Conservation (phyloP, 2,888 invertebrate genomes). For the Incurvaria masculella region DNA sequence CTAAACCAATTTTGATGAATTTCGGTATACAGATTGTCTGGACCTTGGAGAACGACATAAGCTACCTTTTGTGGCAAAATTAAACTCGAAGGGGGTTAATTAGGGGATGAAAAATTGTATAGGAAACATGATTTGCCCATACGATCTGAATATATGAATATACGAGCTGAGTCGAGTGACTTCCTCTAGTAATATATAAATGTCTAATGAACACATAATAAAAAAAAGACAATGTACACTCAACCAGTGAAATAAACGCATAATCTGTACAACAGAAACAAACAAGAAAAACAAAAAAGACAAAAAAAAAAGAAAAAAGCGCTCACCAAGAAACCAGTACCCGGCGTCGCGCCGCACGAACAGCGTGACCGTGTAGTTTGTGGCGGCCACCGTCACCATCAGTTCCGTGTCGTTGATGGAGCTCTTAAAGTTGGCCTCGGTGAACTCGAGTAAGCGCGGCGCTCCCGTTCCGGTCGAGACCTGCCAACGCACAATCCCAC, state of each 20-base stretch:
- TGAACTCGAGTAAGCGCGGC: slow-evolving; percentile 5
- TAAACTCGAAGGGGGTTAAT: too few relatives aligned
- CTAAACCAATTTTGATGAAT: too few relatives aligned
- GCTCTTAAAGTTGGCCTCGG: slow-evolving; percentile 8
- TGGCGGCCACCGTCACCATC: slow-evolving; percentile 26
- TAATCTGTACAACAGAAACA: too few relatives aligned
- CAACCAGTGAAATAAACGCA: slow-evolving; percentile 1
- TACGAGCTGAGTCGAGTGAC: neutral
- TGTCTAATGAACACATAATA: neutral
- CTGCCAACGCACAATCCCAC: too few relatives aligned
- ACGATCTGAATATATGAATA: neutral
- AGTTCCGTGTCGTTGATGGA: slow-evolving; percentile 18
- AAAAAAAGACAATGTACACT: neutral
- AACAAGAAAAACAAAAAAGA: too few relatives aligned
- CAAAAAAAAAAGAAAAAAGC: slow-evolving; percentile 2
- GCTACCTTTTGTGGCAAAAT: too few relatives aligned
- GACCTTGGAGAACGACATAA: too few relatives aligned
- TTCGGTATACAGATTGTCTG: too few relatives aligned
- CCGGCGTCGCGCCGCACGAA: slow-evolving; percentile 28
- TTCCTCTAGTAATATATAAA: neutral
- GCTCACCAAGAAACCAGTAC: slow-evolving; percentile 46
- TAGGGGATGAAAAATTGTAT: too few relatives aligned
- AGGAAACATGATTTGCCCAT: too few relatives aligned
- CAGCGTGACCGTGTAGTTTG: slow-evolving; percentile 24
- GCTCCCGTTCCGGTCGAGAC: slow-evolving; percentile 4